Evolutionary conservation across 2,113 vertebrate species (phyloP), one percentile per base, ranked within the genome.

Genomic region (Riparia riparia): DNA sequence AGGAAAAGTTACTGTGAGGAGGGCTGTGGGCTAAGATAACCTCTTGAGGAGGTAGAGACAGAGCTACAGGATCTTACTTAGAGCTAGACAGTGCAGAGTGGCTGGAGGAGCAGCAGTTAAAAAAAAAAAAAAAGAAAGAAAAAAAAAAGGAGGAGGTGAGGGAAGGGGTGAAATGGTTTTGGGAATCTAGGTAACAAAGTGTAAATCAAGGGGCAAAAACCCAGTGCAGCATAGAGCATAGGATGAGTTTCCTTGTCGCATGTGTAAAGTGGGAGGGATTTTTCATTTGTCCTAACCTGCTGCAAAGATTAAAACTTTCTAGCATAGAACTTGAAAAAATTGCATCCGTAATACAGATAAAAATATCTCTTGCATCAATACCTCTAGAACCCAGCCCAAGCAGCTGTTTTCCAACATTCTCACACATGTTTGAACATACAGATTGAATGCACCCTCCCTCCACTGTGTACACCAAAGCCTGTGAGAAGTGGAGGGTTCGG

Each of bases 251-350:
- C 32, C 22, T 72, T 66, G 19, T 74, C 74, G 51, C 4, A 0
- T 8, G 5, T 45, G 17, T 57, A 25, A 84, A 63, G 53, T 72
- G 24, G 81, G 19, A 94, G 17, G 74, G 80, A 58, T 77, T 70
- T 91, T 93, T 83, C 18, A 39, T 91, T 87, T 92, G 82, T 58
- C 56, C 65, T 81, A 76, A 71, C 71, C 88, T 86, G 82, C 56
- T 63, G 25, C 51, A 64, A 66, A 86, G 58, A 77, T 76, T 51
- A 86, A 82, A 50, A 73, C 56, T 92, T 86, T 58, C 18, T 88
- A 94, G 66, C 31, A 7, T 5, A 58, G 64, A 66, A 81, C 39
- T 70, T 93, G 87, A 70, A 85, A 82, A 45, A 42, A 37, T 57
- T 91, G 6, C 42, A 66, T 94, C 14, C 29, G 1, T 73, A 51